Evolutionary conservation across 2,888 invertebrate genomes (phyloP), one percentile per base, ranked within the genome.

Genomic region (Metalampra italica): DNA sequence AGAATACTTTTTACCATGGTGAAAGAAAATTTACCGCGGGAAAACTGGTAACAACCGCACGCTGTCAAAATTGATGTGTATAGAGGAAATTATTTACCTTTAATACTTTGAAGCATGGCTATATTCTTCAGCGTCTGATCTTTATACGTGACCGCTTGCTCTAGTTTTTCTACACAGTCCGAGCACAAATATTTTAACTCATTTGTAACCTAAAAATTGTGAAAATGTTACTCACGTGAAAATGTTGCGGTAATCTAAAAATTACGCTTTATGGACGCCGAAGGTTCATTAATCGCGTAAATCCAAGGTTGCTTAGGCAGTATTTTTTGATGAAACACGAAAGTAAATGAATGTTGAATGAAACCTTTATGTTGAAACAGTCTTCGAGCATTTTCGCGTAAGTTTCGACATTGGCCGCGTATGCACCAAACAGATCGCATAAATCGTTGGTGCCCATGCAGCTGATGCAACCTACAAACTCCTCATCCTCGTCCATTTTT

Each of bases 381-480:
- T 78, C 81, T 79, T 86, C 78, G 78, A 87, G 79, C 76, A 85
- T 77, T 72, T 79, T 79, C 37, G 83, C 82, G 60, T 83, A 88
- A 66, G 79, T 82, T 68, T 85, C 79, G 62, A 77, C 77, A 64
- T 82, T 82, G 51, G 82, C 83, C 39, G 77, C 71, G 55, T 81
- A 82, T 56, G 75, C 66, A 79, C 80, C 81, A 86, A 86, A 88
- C 75, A 88, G 84, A 85, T 88, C 81, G 79, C 79, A 81, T 75
- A 88, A 84, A 81, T 86, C 79, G 51, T 68, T 82, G 47, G 83
- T 79, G 69, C 78, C 75, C 84, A 84, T 83, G 72, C 88, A 88
- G 73, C 83, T 81, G 72, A 88, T 85, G 62, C 88, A 88, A 86
- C 88, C 86, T 84, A 84, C 74, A 70, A 82, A 82, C 66, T 85